Base-by-base conservation (phyloP, 2,888 invertebrate species). In the Agonum fuliginosum region DNA sequence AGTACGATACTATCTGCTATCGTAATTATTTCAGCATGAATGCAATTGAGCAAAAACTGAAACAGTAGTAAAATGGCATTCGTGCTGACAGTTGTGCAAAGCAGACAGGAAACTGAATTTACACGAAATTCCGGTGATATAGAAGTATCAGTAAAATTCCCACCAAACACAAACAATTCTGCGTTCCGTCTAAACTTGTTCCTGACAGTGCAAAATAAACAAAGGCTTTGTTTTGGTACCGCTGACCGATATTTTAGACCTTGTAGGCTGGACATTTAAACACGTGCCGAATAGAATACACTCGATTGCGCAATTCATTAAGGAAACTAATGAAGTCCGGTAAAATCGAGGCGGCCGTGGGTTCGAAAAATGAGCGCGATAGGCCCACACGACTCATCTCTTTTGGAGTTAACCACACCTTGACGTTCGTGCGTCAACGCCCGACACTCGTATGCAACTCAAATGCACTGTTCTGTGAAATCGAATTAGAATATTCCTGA, bases 201-300 rank as follows among this genome's bases (percentile, higher is more conserved):
- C 54, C 54, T 27, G 24, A 54, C 24, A 24, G 24, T 54, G 24
- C 24, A 54, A 54, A 54, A 54, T 12, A 54, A 62, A 62, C 58
- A 62, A 54, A 62, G 22, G 14, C 37, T 14, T 24, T 43, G 37
- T 58, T 73, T 73, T 54, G 43, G 37, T 37, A 58, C 58, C 58
- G 54, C 73, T 54, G 73, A 41, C 73, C 73, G 41, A 41, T 20
- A 37, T 34, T 12, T 22, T 5, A 30, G 54, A 58, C 58, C 58
- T 58, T 62, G 58, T 62, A 62, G 58, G 58, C 30, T 58, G 34
- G 58, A 54, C 41, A 73, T 73, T 73, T 73, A 73, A 73, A 73
- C 73, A 73, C 54, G 73, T 73, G 73, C 73, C 58, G 41, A 41
- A 20, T 73, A 71, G 67, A 19, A 34, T 51, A 54, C 41, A 20